These are phyloP conservation scores for Sinodicranocentrus sp. DNA, from an alignment of 2,888 invertebrate genomes.

Conservation along the genomic window DNA sequence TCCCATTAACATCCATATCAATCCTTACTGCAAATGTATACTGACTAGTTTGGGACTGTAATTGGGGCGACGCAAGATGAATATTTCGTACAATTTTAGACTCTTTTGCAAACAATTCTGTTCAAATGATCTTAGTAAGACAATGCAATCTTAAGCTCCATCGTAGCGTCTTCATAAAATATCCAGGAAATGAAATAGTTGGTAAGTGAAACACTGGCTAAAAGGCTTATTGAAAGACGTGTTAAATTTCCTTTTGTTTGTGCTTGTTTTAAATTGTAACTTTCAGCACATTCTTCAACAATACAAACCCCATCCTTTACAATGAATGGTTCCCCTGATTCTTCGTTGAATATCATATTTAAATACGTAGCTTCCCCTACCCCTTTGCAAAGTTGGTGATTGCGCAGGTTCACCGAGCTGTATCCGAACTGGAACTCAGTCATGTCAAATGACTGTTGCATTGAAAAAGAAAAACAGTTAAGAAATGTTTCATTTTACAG, in stretches of 20 bases:
- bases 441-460: conserved; percentile 26
- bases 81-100: conserved; percentile 21
- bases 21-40: conserved; percentile 38
- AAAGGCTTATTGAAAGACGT: conserved; percentile 52
- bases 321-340: conserved; percentile 6
- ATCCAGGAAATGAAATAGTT: conserved; percentile 64
- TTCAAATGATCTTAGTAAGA: conserved; percentile 44
- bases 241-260: too few relatives aligned
- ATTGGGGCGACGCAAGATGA: conserved; percentile 37
- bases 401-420: neutral
- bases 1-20: conserved; percentile 40
- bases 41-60: conserved; percentile 42
- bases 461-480: too few relatives aligned
- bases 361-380: conserved; percentile 23
- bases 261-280: too few relatives aligned
- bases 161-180: conserved; percentile 69
- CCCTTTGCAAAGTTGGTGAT: too few relatives aligned
- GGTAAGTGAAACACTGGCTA: conserved; percentile 52
- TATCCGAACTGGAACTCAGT: conserved; percentile 23
- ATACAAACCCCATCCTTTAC: conserved; percentile 39
- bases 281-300: conserved; percentile 49
- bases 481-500: too few relatives aligned
- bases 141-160: conserved; percentile 36
- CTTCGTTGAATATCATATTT: conserved; percentile 22
- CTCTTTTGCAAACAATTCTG: conserved; percentile 24